phyloP scores from a whole-genome alignment of 2,797 vertebrate species.

The Argentina silus region DNA sequence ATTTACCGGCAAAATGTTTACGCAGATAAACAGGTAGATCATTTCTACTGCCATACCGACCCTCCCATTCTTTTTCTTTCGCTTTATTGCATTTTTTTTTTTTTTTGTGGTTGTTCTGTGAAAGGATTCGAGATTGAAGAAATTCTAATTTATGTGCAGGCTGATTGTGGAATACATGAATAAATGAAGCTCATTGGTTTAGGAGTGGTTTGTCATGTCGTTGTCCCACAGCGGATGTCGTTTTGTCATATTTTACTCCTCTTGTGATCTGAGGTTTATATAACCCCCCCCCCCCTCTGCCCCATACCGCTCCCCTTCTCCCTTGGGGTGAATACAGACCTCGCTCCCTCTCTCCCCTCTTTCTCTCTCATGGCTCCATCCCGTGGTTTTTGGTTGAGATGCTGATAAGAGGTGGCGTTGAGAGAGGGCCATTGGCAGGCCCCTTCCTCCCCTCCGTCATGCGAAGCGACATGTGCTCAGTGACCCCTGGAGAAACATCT shows the following conservation, averaged over 20 bases:
- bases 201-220: conserved; percentile 19
- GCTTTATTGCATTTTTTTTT: conserved; percentile 23
- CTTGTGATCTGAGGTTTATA: conserved; percentile 4
- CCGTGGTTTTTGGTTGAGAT: conserved; percentile 37
- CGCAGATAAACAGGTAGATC: conserved; percentile 62
- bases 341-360: conserved; percentile 24
- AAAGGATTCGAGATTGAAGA: background rate
- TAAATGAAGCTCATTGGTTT: conserved; percentile 12
- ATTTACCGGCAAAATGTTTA: conserved; percentile 64
- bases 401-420: conserved; percentile 18
- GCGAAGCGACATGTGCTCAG: conserved; percentile 37
- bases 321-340: background rate
- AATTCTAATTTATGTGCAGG: conserved; percentile 17
- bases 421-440: conserved; percentile 2
- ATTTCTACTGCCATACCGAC: conserved; percentile 36
- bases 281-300: background rate
- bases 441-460: conserved; percentile 23
- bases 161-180: conserved; percentile 18
- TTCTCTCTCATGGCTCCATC: conserved; percentile 28
- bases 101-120: conserved; percentile 49
- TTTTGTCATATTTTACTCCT: background rate
- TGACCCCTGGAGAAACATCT: conserved; percentile 37
- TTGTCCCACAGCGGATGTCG: conserved; percentile 28
- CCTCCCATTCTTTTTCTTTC: conserved; percentile 7
- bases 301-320: background rate